Evolutionary conservation across 2,113 vertebrate species (phyloP).

Genomic region (Cyprinodon brontotheroides): DNA sequence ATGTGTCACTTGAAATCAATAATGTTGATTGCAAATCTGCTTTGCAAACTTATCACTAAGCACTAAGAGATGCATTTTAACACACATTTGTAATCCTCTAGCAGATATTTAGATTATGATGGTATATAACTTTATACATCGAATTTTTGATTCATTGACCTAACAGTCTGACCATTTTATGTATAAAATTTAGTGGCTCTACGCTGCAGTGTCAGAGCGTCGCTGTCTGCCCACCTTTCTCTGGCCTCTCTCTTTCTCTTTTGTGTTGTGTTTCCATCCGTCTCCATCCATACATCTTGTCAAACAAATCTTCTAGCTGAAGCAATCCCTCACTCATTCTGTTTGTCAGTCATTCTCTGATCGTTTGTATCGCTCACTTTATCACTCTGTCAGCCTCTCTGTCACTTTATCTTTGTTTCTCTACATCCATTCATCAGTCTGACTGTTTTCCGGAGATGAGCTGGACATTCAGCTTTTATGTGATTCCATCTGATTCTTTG

Average conservation of each 20-base stretch:
- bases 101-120: not conserved
- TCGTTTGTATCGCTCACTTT: slow-evolving; percentile 64
- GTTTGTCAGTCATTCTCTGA: slow-evolving; percentile 56
- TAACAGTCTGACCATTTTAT: not conserved
- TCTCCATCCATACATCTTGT: slow-evolving; percentile 57
- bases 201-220: slow-evolving; percentile 39
- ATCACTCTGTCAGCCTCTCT: slow-evolving; percentile 55
- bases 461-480: slow-evolving; percentile 21
- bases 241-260: slow-evolving; percentile 15
- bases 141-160: too few relatives aligned
- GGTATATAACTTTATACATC: not conserved
- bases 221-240: slow-evolving; percentile 24
- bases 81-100: too few relatives aligned
- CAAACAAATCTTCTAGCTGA: slow-evolving; percentile 47
- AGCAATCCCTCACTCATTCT: slow-evolving; percentile 58
- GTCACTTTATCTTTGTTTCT: slow-evolving; percentile 57
- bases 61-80: too few relatives aligned
- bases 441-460: slow-evolving; percentile 24
- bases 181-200: slow-evolving; percentile 9
- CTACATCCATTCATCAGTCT: slow-evolving; percentile 35
- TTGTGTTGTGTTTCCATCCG: slow-evolving; percentile 42
- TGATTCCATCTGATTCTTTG: slow-evolving; percentile 16
- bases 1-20: too few relatives aligned
- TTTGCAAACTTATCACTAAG: too few relatives aligned
- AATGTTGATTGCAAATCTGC: too few relatives aligned